A percentile compares a stretch with the other conserved stretches of the same genome.
phyloP scores from a whole-genome alignment of 2,113 vertebrate genomes.

The Indicator maculatus region DNA sequence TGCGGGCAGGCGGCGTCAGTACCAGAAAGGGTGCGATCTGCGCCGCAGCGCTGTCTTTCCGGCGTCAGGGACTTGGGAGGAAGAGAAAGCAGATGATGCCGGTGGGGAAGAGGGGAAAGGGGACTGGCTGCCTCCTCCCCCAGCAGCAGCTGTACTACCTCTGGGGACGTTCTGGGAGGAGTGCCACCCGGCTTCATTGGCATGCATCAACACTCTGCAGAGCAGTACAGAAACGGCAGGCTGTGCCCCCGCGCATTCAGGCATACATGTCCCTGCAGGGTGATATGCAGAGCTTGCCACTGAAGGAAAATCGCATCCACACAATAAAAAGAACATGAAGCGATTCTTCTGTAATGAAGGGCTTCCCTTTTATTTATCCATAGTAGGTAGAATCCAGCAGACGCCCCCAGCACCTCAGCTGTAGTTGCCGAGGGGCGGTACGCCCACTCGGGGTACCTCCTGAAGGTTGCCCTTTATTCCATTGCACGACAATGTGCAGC shows the following conservation, averaged over 20 bases:
- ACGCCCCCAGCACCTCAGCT: rapidly evolving
- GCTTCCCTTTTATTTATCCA: not conserved
- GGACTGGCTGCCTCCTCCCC: no score
- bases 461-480: not conserved
- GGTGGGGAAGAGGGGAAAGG: not conserved
- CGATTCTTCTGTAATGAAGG: not conserved
- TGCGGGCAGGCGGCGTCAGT: not conserved
- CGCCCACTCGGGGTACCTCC: not conserved
- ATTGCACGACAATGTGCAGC: not conserved
- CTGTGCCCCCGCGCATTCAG: not conserved
- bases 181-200: not conserved
- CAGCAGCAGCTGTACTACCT: not conserved
- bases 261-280: rapidly evolving
- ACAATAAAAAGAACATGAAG: not conserved
- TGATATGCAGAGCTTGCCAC: not conserved
- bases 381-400: not conserved
- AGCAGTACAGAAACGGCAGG: rapidly evolving
- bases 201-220: rapidly evolving
- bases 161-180: not conserved
- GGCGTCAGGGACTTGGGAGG: not conserved
- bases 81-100: not conserved
- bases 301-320: not conserved
- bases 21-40: rapidly evolving
- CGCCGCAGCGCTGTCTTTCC: not conserved
- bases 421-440: not conserved